Base-by-base conservation (phyloP, 2,113 vertebrate species). In the Oncorhynchus nerka region DNA sequence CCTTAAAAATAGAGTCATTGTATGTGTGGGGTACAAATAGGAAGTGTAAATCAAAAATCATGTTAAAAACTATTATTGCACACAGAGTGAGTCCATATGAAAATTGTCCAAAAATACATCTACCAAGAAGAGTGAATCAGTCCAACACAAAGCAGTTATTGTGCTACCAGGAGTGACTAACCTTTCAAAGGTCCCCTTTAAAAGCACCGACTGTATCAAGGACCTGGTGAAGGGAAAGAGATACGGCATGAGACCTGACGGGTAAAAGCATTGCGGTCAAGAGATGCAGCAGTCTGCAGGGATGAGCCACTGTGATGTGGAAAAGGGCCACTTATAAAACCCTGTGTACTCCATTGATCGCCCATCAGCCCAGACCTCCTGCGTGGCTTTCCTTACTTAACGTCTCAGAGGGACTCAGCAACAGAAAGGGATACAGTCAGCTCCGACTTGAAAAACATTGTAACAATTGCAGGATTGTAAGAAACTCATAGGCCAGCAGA, bases 241-340 rank as follows among this genome's bases (percentile, higher is more conserved):
- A 85, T 70, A 66, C 48, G 20, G 20, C 76, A 78, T 79, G 74
- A 78, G 39, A 82, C 61, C 51, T 77, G 77, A 78, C 6, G 26
- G 59, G 74, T 82, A 81, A 83, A 86, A 84, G 74, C 75, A 66
- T 77, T 73, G 3, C 19, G 68, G 12, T 67, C 65, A 26, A 30
- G 26, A 62, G 19, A 22, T n/a, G 59, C 59, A 22, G 34, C 5
- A n/a, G 68, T 70, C 59, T 81, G 78, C 30, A 1, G 75, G 61
- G 79, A 81, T 73, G 73, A 70, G 30, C 70, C 62, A 74, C 80
- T 85, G 68, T 83, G 79, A 83, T 83, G 79, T 83, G 68, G 74
- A 32, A 80, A 88, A 86, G 83, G 81, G 80, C 74, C 83, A 82
- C 83, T 90, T 82, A 68, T 81, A 77, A 82, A 68, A 72, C 71